These are phyloP conservation scores for Oxycera nigricornis DNA, from an alignment of 2,888 invertebrate genomes.

Conservation along the genomic window DNA sequence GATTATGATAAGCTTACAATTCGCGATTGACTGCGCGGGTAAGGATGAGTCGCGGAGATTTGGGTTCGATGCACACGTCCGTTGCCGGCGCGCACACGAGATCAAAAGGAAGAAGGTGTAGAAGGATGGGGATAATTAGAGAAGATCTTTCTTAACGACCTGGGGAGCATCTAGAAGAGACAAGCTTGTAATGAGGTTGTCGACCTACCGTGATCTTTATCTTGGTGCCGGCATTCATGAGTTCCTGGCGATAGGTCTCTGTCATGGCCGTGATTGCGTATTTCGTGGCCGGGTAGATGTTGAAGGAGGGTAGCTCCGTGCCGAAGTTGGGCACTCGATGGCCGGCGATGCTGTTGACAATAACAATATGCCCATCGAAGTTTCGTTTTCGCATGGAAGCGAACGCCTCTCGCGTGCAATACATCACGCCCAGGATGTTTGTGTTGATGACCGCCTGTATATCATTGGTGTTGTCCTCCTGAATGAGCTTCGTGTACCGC, in stretches of 20 bases:
- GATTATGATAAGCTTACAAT: background rate
- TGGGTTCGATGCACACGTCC: background rate
- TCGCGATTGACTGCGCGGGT: background rate
- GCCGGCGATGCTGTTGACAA: conserved; percentile 61
- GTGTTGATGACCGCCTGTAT: conserved; percentile 57
- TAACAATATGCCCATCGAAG: conserved; percentile 63
- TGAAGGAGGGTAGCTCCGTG: conserved; percentile 54
- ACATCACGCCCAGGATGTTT: conserved; percentile 63
- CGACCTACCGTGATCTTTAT: conserved; percentile 52
- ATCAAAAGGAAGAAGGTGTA: background rate
- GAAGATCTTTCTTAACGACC: background rate
- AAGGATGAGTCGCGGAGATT: background rate
- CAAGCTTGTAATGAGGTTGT: background rate
- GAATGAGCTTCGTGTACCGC: conserved; percentile 50
- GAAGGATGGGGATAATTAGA: background rate
- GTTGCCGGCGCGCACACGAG: background rate
- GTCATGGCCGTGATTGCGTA: conserved; percentile 53
- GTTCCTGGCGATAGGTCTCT: conserved; percentile 54
- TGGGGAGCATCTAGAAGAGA: too few species aligned
- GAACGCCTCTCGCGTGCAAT: conserved; percentile 64
- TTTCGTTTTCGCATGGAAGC: conserved; percentile 63
- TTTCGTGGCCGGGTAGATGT: conserved; percentile 54
- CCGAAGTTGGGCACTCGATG: conserved; percentile 55
- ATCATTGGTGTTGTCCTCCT: conserved; percentile 51
- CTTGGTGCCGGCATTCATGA: conserved; percentile 50